Percentiles rank a stretch among this genome's conserved stretches.
Conservation (phyloP, 2,113 vertebrate species). For the Grammomys dolichurus region DNA sequence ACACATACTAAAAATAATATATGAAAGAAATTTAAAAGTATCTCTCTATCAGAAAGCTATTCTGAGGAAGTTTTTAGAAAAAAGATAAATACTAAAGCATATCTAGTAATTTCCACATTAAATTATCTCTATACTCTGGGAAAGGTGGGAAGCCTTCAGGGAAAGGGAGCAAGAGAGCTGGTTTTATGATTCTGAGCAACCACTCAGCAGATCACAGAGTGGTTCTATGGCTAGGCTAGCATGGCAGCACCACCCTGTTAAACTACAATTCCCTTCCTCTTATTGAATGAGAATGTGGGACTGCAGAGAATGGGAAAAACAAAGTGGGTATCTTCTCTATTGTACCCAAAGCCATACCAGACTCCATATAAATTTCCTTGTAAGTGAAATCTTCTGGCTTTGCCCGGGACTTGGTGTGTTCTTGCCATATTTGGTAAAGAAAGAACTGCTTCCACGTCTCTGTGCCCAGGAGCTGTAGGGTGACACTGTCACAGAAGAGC, state of each 20-base stretch:
- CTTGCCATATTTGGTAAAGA: neutral
- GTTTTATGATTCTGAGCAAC: neutral
- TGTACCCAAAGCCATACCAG: neutral
- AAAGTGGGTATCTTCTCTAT: neutral
- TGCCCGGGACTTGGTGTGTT: neutral
- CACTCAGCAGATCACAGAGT: too few species aligned
- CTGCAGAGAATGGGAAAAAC: neutral
- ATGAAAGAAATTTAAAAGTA: neutral
- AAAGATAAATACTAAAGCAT: neutral
- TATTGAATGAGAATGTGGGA: neutral
- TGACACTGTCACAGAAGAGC: fast-evolving
- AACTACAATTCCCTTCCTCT: neutral
- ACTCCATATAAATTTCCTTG: neutral
- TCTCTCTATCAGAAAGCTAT: neutral
- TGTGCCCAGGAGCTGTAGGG: too few species aligned
- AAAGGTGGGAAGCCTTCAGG: neutral
- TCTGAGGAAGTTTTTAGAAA: neutral
- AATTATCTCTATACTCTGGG: too few species aligned
- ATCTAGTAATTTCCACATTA: neutral
- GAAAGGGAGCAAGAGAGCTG: neutral
- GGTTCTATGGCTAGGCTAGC: too few species aligned
- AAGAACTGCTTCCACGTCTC: constrained; percentile 19
- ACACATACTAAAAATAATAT: neutral
- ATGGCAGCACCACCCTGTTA: neutral
- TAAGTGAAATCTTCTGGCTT: constrained; percentile 5